These are phyloP conservation scores for Cuculus canorus DNA, from an alignment of 2,797 vertebrate species.

Conservation along the genomic window DNA sequence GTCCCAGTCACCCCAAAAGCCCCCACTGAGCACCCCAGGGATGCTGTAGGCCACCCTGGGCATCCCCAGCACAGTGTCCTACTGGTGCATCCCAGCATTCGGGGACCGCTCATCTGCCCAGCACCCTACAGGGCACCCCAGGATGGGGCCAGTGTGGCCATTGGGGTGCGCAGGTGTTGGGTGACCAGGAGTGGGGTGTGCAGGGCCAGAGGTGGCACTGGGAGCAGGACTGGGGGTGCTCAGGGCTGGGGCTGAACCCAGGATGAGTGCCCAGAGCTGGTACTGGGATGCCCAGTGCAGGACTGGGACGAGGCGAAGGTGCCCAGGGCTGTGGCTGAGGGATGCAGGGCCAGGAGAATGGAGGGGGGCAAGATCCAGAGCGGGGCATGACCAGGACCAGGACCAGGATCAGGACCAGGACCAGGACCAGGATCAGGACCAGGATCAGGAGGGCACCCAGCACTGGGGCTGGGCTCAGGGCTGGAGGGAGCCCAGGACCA, in stretches of 20 bases:
- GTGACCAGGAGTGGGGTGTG: background rate
- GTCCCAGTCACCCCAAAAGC: fast-evolving
- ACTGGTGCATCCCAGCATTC: too few species aligned
- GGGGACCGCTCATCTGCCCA: too few species aligned
- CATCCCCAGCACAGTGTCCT: too few species aligned
- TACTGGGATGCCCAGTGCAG: background rate
- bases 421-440: background rate
- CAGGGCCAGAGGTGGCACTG: background rate
- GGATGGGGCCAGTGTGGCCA: background rate
- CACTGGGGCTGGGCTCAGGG: too few species aligned
- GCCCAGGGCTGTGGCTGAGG: background rate
- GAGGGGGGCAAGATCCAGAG: too few species aligned
- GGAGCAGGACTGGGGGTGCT: too few species aligned
- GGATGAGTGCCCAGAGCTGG: background rate
- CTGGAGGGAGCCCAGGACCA: too few species aligned
- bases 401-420: background rate
- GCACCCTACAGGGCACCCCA: too few species aligned
- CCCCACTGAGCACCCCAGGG: fast-evolving
- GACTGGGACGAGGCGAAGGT: background rate
- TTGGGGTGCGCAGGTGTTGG: fast-evolving
- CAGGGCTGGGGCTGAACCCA: background rate
- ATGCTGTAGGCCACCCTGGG: background rate
- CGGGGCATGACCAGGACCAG: background rate
- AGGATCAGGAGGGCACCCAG: background rate
- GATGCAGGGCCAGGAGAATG: background rate